Evolutionary conservation across 2,113 vertebrate species (phyloP).

Genomic region (Pangasianodon hypophthalmus): DNA sequence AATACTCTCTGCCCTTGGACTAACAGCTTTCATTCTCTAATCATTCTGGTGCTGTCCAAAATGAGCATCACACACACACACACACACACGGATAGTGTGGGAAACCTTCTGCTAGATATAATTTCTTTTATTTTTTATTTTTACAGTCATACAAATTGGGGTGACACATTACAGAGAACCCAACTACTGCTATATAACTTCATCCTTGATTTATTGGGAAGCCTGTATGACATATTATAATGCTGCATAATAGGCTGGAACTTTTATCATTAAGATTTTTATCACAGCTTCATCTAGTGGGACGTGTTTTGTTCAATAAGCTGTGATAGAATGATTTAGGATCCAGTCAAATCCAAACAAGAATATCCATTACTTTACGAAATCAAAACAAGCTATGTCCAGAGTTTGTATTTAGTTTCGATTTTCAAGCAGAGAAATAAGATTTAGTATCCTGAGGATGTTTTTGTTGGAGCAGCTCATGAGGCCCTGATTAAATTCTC

Average conservation of each 20-base stretch:
- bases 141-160: background rate
- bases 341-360: background rate
- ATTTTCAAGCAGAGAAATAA: background rate
- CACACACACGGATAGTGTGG: background rate
- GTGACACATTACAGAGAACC: background rate
- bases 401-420: background rate
- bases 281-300: background rate
- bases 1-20: slow-evolving; percentile 31
- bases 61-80: background rate
- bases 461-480: background rate
- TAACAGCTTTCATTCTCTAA: slow-evolving; percentile 33
- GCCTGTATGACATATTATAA: background rate
- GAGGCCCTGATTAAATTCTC: background rate
- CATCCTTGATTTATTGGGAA: background rate
- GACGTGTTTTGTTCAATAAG: background rate
- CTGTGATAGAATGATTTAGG: background rate
- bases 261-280: background rate
- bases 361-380: background rate
- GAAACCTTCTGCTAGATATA: background rate
- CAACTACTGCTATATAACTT: background rate
- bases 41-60: background rate
- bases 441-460: background rate
- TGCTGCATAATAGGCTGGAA: background rate
- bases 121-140: background rate
- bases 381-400: background rate